Evolutionary conservation across 2,888 invertebrate genomes (phyloP), one percentile per base, ranked within the genome.

Genomic region (Caradrina kadenii): DNA sequence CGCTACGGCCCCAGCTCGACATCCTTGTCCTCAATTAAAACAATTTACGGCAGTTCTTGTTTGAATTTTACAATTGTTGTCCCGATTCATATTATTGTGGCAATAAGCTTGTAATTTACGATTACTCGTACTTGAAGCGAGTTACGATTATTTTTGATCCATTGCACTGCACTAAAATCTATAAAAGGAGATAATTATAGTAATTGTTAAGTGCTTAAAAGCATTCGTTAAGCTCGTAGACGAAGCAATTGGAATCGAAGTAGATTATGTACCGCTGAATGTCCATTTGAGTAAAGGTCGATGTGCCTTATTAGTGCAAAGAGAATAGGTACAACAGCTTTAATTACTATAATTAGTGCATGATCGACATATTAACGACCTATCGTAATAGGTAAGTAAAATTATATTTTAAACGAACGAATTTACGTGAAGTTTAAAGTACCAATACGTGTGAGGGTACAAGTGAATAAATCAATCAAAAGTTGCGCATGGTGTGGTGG

Each of bases 11-110:
- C 79, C 86, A 86, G 87, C 88, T 88, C 83, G 90, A 90, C 90
- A 94, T 94, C 95, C 95, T 95, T 95, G 95, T 91, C 93, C 95
- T 90, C 94, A 93, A 94, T 95, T 92, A 92, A 91, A 93, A 91
- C 92, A 90, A 90, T 94, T 93, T 93, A 92, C 91, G 83, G 88
- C 90, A 89, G 85, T 87, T 91, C 91, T 91, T 89, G 87, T 91
- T 91, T 92, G 88, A 92, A 91, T 93, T 91, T 89, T 89, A 90
- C 89, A 91, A 90, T 90, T 87, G 82, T 83, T 79, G 81, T 86
- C 80, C 80, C 77, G 76, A 81, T 79, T 81, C 67, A 81, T 84
- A 86, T 85, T 85, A 83, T 84, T 82, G 71, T 78, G 64, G 75
- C 71, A 73, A 67, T 81, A 65, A 76, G 68, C 70, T 71, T 64